Evolutionary conservation across 2,113 vertebrate genomes (phyloP).

Genomic region (Salvelinus namaycush): DNA sequence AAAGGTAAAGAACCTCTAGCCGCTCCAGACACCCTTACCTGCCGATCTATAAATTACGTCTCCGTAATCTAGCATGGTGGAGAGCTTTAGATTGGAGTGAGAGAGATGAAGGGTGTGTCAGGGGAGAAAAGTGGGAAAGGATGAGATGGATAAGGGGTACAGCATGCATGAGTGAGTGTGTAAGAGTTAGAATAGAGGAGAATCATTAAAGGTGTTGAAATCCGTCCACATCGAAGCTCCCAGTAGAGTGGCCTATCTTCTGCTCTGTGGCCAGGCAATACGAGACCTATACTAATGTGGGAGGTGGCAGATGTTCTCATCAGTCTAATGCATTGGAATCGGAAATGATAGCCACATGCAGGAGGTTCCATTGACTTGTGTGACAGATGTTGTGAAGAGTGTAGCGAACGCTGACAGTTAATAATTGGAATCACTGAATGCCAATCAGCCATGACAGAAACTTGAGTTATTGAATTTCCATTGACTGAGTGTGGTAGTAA

Average conservation of each 20-base stretch:
- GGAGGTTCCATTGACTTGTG: background rate
- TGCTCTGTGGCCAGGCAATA: conserved; percentile 49
- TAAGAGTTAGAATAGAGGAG: background rate
- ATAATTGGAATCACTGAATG: background rate
- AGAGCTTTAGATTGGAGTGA: conserved; percentile 45
- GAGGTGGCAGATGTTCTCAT: conserved; percentile 64
- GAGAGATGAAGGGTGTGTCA: conserved; percentile 26
- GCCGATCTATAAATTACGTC: too few relatives aligned
- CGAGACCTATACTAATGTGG: conserved; percentile 50
- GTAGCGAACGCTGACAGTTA: background rate
- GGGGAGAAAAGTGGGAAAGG: background rate
- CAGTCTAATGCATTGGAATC: conserved; percentile 39
- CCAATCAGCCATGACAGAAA: conserved; percentile 6
- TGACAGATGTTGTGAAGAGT: background rate
- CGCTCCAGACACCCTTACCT: too few relatives aligned
- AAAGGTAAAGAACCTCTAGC: too few relatives aligned
- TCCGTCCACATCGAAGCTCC: conserved; percentile 31
- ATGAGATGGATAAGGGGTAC: conserved; percentile 3
- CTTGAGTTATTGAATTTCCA: too few relatives aligned
- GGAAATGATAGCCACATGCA: conserved; percentile 34
- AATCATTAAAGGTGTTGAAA: background rate
- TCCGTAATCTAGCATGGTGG: conserved; percentile 3
- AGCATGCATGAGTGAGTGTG: background rate
- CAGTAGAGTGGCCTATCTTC: conserved; percentile 44
- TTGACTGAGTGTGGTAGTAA: background rate